Base-by-base conservation (phyloP, 2,797 vertebrate genomes). In the Bucorvus abyssinicus region DNA sequence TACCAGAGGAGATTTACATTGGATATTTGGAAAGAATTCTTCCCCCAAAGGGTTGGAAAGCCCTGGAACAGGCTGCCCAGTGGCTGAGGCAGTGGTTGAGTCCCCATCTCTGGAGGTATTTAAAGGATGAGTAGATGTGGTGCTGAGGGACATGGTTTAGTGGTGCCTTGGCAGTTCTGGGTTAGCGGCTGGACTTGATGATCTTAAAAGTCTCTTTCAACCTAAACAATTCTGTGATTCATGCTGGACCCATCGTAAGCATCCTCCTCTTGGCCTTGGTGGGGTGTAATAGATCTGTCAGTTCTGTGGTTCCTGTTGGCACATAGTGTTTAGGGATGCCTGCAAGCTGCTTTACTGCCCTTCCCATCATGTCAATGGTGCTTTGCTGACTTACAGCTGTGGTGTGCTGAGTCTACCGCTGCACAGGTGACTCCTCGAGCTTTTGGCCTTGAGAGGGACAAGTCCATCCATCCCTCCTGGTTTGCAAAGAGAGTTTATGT, bases 241-340 rank as follows among this genome's bases (percentile, higher is more conserved):
- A 67, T 6, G 2, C n/a, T 49, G 26, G 24, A 56, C 26, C 40
- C 12, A 47, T 52, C 0, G 0, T 16, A 32, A 34, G 38, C 38
- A 87, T 55, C 29, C 23, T 79, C 16, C 14, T 69, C 36, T 42
- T 38, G 21, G 18, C 44, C 18, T 65, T 68, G 16, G 8, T 32
- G 0, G 2, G 3, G n/a, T 49, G 29, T 49, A 23, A 61, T 7
- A 61, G 21, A 16, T 64, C n/a, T 57, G 26, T 49, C 29, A 29
- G 8, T 11, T 77, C 71, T 0, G 0, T 36, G 38, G 42, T 27
- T 88, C 36, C 59, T 78, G 26, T 30, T 75, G 61, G 40, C 2
- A 0, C 30, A 71, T 36, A 84, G 36, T 56, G n/a, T 70, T 78
- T 42, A 60, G 45, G 59, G 45, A 32, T n/a, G 49, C 26, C 57